Percentiles rank a stretch among this genome's conserved stretches.
These are phyloP conservation scores for Eumeta japonica DNA, from an alignment of 1,140 invertebrate species.

Conservation along the genomic window DNA sequence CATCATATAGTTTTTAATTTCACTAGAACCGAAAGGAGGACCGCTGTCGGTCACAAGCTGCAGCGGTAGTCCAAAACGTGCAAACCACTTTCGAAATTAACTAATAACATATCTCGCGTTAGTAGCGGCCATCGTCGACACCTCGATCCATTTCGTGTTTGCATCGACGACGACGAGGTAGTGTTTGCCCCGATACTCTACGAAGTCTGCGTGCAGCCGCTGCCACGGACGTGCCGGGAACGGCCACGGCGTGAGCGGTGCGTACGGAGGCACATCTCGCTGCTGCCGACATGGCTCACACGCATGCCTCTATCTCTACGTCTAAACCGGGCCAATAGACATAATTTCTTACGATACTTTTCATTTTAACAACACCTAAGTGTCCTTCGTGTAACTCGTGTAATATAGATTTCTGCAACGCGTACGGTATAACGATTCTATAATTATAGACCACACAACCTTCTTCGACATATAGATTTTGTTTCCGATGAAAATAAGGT, in stretches of 20 bases:
- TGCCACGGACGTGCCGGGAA: no score
- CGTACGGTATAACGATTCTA: no score
- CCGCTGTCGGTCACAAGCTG: slow-evolving; percentile 3
- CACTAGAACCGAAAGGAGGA: background rate
- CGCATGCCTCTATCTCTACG: slow-evolving; percentile 1
- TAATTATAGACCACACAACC: background rate
- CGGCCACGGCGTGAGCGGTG: background rate
- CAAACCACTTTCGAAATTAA: background rate
- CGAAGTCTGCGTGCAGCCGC: no score
- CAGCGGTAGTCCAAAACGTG: background rate
- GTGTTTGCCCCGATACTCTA: no score
- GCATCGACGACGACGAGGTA: no score
- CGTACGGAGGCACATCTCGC: background rate
- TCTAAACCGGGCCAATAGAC: no score
- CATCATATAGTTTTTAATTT: background rate
- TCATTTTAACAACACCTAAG: no score
- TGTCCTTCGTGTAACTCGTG: slow-evolving; percentile 2
- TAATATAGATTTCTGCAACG: background rate
- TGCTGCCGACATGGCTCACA: background rate
- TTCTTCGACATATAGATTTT: no score
- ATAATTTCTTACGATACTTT: background rate
- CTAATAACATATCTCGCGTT: no score
- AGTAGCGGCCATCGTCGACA: background rate
- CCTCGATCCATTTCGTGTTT: no score
- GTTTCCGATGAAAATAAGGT: slow-evolving; percentile 1